These are phyloP conservation scores for Phylloscopus trochilus DNA, from an alignment of 2,113 vertebrate genomes.

Conservation along the genomic window DNA sequence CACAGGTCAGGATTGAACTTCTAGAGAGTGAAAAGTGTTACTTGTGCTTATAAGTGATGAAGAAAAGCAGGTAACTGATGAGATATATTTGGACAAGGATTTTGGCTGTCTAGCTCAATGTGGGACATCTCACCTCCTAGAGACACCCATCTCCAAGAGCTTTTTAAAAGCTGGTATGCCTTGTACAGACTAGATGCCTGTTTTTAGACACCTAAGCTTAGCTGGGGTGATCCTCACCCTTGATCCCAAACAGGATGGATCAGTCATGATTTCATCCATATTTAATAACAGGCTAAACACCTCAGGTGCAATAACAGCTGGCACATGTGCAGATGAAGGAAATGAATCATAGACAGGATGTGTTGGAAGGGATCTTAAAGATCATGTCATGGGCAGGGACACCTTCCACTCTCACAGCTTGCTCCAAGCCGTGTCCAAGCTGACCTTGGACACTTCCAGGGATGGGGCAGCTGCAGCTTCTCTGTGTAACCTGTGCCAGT, in stretches of 20 bases:
- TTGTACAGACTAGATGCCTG: background rate
- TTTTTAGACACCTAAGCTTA: background rate
- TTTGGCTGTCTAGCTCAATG: background rate
- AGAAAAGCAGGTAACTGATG: background rate
- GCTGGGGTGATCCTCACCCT: background rate
- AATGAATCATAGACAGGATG: background rate
- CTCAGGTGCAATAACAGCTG: background rate
- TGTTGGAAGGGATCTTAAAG: background rate
- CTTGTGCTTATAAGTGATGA: background rate
- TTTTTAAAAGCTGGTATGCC: background rate
- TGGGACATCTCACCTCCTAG: background rate
- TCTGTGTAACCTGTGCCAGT: no score
- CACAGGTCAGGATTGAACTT: background rate
- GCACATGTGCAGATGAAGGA: background rate
- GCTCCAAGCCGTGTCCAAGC: background rate
- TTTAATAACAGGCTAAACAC: background rate
- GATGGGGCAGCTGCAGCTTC: background rate
- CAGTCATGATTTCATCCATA: rapidly evolving
- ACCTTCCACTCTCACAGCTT: background rate
- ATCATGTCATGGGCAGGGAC: background rate
- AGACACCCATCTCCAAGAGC: background rate
- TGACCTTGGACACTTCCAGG: background rate
- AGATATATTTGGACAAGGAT: background rate
- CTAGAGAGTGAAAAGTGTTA: background rate
- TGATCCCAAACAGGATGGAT: background rate